Percentiles rank a stretch among this genome's conserved stretches.
Conservation (phyloP, 2,797 vertebrate species). For the Loriculus beryllinus region DNA sequence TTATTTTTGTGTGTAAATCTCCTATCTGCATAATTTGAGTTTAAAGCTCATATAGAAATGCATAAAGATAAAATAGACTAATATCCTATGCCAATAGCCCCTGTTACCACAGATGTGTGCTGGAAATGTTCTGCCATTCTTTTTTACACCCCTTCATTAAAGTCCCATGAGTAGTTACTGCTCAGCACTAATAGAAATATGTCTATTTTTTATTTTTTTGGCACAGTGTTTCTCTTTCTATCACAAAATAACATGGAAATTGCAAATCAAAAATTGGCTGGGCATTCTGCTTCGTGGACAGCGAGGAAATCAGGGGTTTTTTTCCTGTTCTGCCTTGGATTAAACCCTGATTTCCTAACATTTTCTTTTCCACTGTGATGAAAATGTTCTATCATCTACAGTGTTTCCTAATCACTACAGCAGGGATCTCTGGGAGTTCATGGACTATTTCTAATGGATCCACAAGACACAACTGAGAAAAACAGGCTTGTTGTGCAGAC, state of each 20-base stretch:
- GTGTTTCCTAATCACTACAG: slow-evolving; percentile 6
- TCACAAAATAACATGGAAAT: neutral
- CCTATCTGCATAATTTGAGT: neutral
- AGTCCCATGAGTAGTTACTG: slow-evolving; percentile 14
- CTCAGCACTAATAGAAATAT: neutral
- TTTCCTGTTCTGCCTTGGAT: neutral
- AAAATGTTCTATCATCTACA: neutral
- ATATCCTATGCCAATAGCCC: neutral
- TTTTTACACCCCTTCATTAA: slow-evolving; percentile 25
- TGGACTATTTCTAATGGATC: slow-evolving; percentile 36
- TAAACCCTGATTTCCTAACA: slow-evolving; percentile 7
- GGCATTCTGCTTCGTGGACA: slow-evolving; percentile 4
- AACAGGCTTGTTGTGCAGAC: slow-evolving; percentile 1
- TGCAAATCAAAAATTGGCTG: neutral
- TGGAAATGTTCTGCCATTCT: slow-evolving; percentile 21
- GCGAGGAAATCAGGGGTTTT: neutral
- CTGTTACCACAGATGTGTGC: slow-evolving; percentile 1
- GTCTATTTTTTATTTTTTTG: slow-evolving; percentile 1
- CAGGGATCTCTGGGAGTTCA: slow-evolving; percentile 21
- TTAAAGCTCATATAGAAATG: neutral
- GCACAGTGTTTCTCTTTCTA: neutral
- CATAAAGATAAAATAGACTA: neutral
- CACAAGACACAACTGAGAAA: neutral
- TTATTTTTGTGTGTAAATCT: neutral
- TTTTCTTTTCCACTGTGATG: slow-evolving; percentile 28